Base-by-base conservation (phyloP, 1,140 invertebrate genomes). In the Euura lappo region DNA sequence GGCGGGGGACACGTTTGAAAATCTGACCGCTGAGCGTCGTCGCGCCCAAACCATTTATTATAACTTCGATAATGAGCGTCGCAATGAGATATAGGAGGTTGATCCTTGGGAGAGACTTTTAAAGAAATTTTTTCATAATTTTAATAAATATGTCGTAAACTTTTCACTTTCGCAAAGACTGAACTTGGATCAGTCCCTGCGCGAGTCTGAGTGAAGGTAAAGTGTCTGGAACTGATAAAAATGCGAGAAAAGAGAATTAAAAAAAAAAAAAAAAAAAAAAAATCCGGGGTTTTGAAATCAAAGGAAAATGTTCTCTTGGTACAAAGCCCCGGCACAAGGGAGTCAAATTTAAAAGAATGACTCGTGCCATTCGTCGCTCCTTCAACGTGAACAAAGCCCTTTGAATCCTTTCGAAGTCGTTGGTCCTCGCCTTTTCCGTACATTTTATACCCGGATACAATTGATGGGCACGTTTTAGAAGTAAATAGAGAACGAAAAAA, bases 291-390 rank as follows among this genome's bases (percentile, higher is more conserved):
- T 60, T 60, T 60, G 3, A 60, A 60, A 60, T 60, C 13, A 5
- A 60, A 8, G 51, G 10, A 60, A 60, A n/a, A 60, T 5, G 51
- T 8, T n/a, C 51, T 8, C 3, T n/a, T 11, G 51, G 8, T 28
- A 28, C 28, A 6, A 60, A 60, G 51, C 78, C 69, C 72, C 66
- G 4, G 10, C 8, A 51, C 77, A 78, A 68, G 28, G 44, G 69
- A 45, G 84, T 86, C 84, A 86, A 87, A 85, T 87, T 87, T 85
- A 86, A 86, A 82, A 86, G 85, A 85, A 87, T 85, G 84, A 86
- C 84, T 86, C 77, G 83, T 76, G 78, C 78, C 79, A 60, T 60
- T 60, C 6, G 78, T 84, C 84, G 82, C 84, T 84, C 80, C 78
- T 78, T 70, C 69, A 75, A 65, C 60, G 76, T 81, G 80, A 85